Evolutionary conservation across 2,888 invertebrate species (phyloP), one percentile per base, ranked within the genome.

Genomic region (Polydesmus complanatus): DNA sequence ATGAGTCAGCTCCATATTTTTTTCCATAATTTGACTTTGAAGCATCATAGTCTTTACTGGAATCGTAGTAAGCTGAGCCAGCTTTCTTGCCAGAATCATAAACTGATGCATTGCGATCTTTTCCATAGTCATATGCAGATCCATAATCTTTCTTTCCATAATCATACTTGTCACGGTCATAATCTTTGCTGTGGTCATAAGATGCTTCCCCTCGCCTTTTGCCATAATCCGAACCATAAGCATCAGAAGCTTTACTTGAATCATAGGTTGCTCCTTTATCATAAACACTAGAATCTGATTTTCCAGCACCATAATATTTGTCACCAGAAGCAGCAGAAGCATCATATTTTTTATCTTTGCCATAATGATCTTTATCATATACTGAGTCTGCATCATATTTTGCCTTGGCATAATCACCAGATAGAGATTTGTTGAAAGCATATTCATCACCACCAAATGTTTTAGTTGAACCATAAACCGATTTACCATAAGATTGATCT

Each of bases 401-500:
- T 2, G 26, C 2, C n/a, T 53, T 26, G 21, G 48, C 48, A 19
- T 21, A 26, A 19, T 51, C 22, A 3, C 19, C 51, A 51, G 51
- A 8, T 51, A 5, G 3, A 14, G 51, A 19, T 51, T 51, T 51
- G 51, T 22, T 51, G 51, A 14, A 51, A n/a, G 3, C 3, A 22
- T 8, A 37, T 37, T 37, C 37, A 37, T 37, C 37, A 37, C 37
- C 37, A 37, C 37, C 37, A 37, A 52, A 58, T 2, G 51, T 58
- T 26, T 58, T 58, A 26, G 27, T 51, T 21, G 58, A 27, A 2
- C 52, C 58, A 22, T 52, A 58, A 18, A n/a, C 22, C 23, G 51
- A 52, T 3, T 52, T 53, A 26, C 52, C 58, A 23, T 53, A 58
- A 22, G 58, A 58, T 8, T 51, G 23, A 19, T 58, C 58, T 1